Evolutionary conservation across 2,113 vertebrate species (phyloP).

Genomic region (Indicator indicator): DNA sequence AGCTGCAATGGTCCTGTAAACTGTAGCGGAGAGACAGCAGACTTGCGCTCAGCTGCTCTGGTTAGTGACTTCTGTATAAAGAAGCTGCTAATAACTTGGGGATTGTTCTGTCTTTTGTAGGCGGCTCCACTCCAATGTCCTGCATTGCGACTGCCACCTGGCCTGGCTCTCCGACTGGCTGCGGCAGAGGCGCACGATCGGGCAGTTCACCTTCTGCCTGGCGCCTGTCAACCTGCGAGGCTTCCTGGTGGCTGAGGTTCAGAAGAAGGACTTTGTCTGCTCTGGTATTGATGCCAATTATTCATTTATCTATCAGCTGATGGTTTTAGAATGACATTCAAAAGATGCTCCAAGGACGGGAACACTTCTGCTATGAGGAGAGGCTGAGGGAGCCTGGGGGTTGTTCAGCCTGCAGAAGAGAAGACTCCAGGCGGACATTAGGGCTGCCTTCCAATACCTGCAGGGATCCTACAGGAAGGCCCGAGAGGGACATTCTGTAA

Average conservation of each 20-base stretch:
- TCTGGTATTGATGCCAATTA: conserved; percentile 79
- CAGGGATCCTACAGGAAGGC: too few relatives aligned
- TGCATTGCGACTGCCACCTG: conserved; percentile 97
- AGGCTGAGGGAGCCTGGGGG: too few relatives aligned
- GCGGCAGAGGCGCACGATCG: conserved; percentile 88
- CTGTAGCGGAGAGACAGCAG: not conserved
- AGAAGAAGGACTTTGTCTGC: conserved; percentile 96
- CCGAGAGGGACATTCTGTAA: too few relatives aligned
- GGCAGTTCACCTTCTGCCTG: conserved; percentile 98
- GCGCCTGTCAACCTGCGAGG: conserved; percentile 92
- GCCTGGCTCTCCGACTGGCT: conserved; percentile 99
- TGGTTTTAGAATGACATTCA: not conserved
- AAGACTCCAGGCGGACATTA: too few relatives aligned
- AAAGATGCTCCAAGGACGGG: too few relatives aligned
- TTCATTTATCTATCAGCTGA: not conserved
- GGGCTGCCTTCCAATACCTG: too few relatives aligned
- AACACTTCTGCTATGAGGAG: too few relatives aligned
- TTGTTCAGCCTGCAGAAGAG: too few relatives aligned
- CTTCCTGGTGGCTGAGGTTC: conserved; percentile 94
- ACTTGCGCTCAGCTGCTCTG: not conserved
- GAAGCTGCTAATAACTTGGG: rapidly evolving
- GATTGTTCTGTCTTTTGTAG: conserved; percentile 66
- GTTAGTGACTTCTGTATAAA: not conserved
- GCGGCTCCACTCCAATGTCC: conserved; percentile 95
- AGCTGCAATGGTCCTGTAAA: not conserved